These are phyloP conservation scores for Rhizomys pruinosus DNA, from an alignment of 2,113 vertebrate species.

Conservation along the genomic window DNA sequence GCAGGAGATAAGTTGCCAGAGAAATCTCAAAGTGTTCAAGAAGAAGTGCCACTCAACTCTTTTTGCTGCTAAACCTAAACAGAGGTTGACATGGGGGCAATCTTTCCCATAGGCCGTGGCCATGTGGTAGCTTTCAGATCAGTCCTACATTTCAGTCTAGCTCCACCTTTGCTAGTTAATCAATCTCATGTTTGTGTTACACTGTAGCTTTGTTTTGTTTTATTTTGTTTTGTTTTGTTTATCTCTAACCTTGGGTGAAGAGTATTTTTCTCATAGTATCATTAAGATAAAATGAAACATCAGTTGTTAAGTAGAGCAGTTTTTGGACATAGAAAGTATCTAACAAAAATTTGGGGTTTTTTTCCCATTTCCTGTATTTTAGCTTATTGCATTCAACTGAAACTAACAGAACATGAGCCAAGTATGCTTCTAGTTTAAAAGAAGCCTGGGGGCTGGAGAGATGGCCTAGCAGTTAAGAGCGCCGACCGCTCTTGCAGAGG, in stretches of 20 bases:
- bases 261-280: not conserved
- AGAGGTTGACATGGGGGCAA: not conserved
- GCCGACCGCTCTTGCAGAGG: too few relatives aligned
- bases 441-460: too few relatives aligned
- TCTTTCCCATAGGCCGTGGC: not conserved
- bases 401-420: not conserved
- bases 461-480: too few relatives aligned
- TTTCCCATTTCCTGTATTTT: not conserved
- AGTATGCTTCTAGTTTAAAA: not conserved
- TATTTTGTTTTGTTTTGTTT: not conserved
- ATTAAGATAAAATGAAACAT: constrained; percentile 34
- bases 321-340: not conserved
- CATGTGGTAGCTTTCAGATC: not conserved
- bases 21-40: not conserved
- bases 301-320: not conserved
- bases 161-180: not conserved
- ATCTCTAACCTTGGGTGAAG: not conserved
- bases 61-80: not conserved
- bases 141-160: not conserved
- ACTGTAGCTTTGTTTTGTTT: too few relatives aligned
- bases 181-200: not conserved
- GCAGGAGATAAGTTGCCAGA: not conserved
- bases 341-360: not conserved
- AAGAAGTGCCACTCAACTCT: not conserved
- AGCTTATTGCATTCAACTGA: constrained; percentile 8